These are phyloP conservation scores for Lacerta agilis DNA, from an alignment of 2,797 vertebrate genomes.

Conservation along the genomic window DNA sequence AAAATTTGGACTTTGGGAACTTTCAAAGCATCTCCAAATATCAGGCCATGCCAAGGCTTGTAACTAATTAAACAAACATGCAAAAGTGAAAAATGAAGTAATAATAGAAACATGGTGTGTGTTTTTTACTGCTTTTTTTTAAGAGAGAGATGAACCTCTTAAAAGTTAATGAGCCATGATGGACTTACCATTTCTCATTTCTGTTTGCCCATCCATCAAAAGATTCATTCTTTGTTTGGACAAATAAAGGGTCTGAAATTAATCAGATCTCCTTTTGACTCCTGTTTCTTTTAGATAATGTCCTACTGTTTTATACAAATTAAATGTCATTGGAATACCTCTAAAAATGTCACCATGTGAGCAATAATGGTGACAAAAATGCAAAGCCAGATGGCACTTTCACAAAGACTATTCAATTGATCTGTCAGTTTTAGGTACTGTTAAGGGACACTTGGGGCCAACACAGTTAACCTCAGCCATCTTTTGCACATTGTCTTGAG, in stretches of 20 bases:
- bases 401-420: not conserved
- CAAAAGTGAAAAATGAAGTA: slow-evolving; percentile 13
- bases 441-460: slow-evolving; percentile 4
- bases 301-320: slow-evolving; percentile 6
- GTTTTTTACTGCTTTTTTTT: not conserved
- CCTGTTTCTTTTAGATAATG: slow-evolving; percentile 1
- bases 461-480: slow-evolving; percentile 13
- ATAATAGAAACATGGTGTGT: not conserved
- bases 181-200: not conserved
- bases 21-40: not conserved
- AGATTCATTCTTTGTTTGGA: slow-evolving; percentile 32
- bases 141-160: slow-evolving; percentile 13
- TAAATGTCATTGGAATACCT: slow-evolving; percentile 14
- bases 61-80: slow-evolving; percentile 6
- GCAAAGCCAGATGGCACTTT: slow-evolving; percentile 16
- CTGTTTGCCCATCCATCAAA: slow-evolving; percentile 10
- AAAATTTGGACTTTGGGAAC: not conserved
- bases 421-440: slow-evolving; percentile 8
- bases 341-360: slow-evolving; percentile 27
- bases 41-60: not conserved
- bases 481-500: not conserved
- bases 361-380: not conserved
- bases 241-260: slow-evolving; percentile 24
- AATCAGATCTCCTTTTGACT: not conserved
- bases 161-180: not conserved